Conservation (phyloP, 2,113 vertebrate species). For the Lates calcarifer region DNA sequence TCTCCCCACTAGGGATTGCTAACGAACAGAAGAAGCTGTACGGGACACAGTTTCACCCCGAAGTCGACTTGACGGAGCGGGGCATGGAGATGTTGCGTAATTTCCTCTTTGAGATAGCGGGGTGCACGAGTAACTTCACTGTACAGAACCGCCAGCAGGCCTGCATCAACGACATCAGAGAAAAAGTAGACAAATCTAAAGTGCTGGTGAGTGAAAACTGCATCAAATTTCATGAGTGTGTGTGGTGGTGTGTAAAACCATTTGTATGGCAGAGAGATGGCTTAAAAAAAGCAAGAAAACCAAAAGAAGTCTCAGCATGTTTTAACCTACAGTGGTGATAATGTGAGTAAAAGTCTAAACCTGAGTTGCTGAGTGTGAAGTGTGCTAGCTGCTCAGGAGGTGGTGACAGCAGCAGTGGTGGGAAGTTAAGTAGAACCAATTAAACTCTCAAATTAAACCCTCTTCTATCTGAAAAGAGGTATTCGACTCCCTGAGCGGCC, state of each 20-base stretch:
- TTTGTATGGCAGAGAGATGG: not conserved
- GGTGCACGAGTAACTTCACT: constrained; percentile 94
- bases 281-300: not conserved
- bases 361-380: not conserved
- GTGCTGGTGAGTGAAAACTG: constrained; percentile 89
- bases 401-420: constrained; percentile 31
- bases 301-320: not conserved
- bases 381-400: constrained; percentile 7
- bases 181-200: constrained; percentile 94
- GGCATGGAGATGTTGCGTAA: constrained; percentile 96
- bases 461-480: constrained; percentile 65
- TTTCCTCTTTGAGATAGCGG: constrained; percentile 96
- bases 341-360: constrained; percentile 22
- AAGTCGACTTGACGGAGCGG: constrained; percentile 96
- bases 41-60: constrained; percentile 97
- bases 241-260: not conserved
- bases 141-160: constrained; percentile 92
- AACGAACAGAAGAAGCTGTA: constrained; percentile 98
- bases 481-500: constrained; percentile 51
- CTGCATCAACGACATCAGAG: constrained; percentile 92
- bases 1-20: constrained; percentile 88
- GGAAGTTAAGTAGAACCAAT: constrained; percentile 67
- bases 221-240: not conserved
- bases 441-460: constrained; percentile 76
- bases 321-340: not conserved